Evolutionary conservation across 64 coral and sea anemone species (phyloP).

Genomic region (Hydrozoanthus tunicans): DNA sequence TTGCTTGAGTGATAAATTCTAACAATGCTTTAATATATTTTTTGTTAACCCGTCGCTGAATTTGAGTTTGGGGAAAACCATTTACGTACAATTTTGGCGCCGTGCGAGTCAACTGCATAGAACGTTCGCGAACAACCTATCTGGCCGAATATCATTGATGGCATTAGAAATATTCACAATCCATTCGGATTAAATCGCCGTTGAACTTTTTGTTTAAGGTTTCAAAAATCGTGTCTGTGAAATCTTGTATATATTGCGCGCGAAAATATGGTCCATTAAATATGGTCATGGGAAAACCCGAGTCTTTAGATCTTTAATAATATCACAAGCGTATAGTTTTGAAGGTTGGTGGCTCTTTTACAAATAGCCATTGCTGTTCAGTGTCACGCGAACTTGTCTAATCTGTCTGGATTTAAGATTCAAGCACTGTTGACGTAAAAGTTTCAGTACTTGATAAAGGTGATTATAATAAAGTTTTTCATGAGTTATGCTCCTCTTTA

Average conservation of each 20-base stretch:
- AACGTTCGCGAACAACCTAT: neutral
- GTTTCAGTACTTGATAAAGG: too few relatives aligned
- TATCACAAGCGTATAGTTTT: neutral
- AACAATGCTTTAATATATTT: neutral
- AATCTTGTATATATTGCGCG: neutral
- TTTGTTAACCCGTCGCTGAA: neutral
- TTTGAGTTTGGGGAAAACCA: neutral
- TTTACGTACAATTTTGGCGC: neutral
- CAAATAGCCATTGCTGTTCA: neutral
- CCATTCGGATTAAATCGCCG: neutral
- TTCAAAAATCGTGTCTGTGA: neutral
- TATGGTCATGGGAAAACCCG: neutral
- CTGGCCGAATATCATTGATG: neutral
- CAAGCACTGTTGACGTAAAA: too few relatives aligned
- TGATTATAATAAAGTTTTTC: too few relatives aligned
- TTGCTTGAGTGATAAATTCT: constrained; percentile 41
- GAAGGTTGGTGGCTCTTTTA: neutral
- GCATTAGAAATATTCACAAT: neutral
- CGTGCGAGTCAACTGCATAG: neutral
- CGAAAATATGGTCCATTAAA: neutral
- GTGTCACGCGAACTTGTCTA: constrained; percentile 28
- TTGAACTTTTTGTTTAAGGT: neutral
- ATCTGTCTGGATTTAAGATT: too few relatives aligned
- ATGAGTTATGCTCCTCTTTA: too few relatives aligned
- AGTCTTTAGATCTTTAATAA: neutral